A percentile compares a stretch with the other conserved stretches of the same genome.
Evolutionary conservation across 2,797 vertebrate species (phyloP).

Genomic region (Phoeniculus purpureus): DNA sequence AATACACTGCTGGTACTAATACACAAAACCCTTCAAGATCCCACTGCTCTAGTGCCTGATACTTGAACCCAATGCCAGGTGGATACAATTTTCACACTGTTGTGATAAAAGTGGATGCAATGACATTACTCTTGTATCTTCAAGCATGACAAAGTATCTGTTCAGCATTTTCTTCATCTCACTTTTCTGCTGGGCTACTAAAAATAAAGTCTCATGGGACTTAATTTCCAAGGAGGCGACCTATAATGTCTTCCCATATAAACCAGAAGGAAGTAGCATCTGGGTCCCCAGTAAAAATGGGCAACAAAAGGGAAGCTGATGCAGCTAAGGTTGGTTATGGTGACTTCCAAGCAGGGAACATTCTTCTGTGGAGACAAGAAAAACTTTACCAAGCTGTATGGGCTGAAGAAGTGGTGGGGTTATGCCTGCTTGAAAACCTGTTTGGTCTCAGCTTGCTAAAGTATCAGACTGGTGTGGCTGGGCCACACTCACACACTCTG

Average conservation of each 20-base stretch:
- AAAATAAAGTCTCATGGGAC: neutral
- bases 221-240: neutral
- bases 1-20: neutral
- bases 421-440: neutral
- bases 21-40: neutral
- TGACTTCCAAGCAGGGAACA: neutral
- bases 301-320: neutral
- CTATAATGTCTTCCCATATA: neutral
- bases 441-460: neutral
- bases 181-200: neutral
- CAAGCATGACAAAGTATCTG: neutral
- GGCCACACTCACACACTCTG: neutral
- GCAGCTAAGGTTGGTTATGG: neutral
- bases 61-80: neutral
- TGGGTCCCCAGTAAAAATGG: rapidly evolving
- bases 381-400: neutral
- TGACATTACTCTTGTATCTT: neutral
- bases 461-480: rapidly evolving
- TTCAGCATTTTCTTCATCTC: neutral
- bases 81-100: neutral
- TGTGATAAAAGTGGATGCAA: neutral
- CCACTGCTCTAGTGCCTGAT: neutral
- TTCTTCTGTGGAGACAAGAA: neutral
- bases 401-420: neutral
- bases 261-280: neutral